Percentiles rank a stretch among this genome's conserved stretches.
Evolutionary conservation across 2,888 invertebrate species (phyloP).

Genomic region (Himalopsyche kuldschensis): DNA sequence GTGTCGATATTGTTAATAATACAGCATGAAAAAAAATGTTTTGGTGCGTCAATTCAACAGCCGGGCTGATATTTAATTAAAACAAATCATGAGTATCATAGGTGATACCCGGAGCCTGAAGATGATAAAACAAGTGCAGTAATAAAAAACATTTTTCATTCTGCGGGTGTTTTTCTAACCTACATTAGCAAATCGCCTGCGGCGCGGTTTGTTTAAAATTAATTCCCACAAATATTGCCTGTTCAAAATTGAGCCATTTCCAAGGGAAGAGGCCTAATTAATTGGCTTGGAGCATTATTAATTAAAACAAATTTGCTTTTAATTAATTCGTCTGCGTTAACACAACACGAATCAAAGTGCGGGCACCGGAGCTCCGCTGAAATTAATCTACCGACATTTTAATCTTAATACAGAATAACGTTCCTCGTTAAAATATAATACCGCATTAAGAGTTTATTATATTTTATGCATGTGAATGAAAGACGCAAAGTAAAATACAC

Average conservation of each 20-base stretch:
- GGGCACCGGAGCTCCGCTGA: not conserved
- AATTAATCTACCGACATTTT: not conserved
- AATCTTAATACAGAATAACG: not conserved
- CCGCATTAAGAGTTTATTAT: too few species aligned
- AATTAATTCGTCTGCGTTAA: not conserved
- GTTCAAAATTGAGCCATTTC: not conserved
- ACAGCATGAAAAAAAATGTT: too few species aligned
- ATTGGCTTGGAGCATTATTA: not conserved
- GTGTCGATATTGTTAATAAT: too few species aligned
- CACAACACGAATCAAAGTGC: not conserved
- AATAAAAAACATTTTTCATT: too few species aligned
- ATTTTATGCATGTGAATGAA: too few species aligned
- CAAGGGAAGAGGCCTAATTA: not conserved
- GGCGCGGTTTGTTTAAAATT: not conserved
- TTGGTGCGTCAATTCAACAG: too few species aligned
- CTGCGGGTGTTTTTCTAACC: not conserved
- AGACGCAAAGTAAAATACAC: too few species aligned
- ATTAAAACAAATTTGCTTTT: not conserved
- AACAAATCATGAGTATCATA: too few species aligned
- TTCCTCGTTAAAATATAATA: too few species aligned
- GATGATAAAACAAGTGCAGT: too few species aligned
- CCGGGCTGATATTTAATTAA: too few species aligned
- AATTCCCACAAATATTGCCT: not conserved
- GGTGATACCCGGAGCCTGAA: too few species aligned
- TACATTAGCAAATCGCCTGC: not conserved